phyloP scores from a whole-genome alignment of 2,888 invertebrate genomes.

The Apamea monoglypha region DNA sequence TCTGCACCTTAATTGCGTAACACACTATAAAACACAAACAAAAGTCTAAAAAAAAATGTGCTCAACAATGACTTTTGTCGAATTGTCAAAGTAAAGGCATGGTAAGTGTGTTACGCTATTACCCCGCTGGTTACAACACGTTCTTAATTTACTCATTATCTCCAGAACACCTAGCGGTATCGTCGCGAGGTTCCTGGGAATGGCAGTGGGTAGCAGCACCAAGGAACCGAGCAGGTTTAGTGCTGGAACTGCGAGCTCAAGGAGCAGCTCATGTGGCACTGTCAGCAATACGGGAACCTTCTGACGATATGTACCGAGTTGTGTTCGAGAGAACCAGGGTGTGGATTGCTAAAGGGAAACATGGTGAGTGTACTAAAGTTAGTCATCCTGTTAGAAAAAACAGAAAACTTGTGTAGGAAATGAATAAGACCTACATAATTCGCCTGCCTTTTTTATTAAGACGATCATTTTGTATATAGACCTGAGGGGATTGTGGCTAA shows the following conservation, averaged over 20 bases:
- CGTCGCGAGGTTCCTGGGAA: conserved; percentile 91
- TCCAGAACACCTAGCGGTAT: conserved; percentile 92
- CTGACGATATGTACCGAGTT: conserved; percentile 91
- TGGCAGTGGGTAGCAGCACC: conserved; percentile 92
- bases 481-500: too few species aligned
- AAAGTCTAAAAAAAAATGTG: too few species aligned
- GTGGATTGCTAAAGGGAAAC: conserved; percentile 92
- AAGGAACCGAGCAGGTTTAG: conserved; percentile 91
- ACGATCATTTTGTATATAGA: too few species aligned
- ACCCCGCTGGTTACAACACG: not conserved
- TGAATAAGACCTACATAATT: not conserved
- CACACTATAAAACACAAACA: not conserved
- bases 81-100: not conserved
- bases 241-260: conserved; percentile 90
- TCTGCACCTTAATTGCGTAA: not conserved
- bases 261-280: conserved; percentile 91
- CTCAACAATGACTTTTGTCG: not conserved
- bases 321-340: conserved; percentile 91
- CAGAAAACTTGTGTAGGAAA: not conserved
- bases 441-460: too few species aligned
- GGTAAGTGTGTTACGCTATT: not conserved
- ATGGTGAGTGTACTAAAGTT: conserved; percentile 83
- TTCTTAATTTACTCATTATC: not conserved
- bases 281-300: conserved; percentile 88
- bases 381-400: not conserved